phyloP scores from a whole-genome alignment of 1,140 invertebrate species.

The Drosophila pruinosa region DNA sequence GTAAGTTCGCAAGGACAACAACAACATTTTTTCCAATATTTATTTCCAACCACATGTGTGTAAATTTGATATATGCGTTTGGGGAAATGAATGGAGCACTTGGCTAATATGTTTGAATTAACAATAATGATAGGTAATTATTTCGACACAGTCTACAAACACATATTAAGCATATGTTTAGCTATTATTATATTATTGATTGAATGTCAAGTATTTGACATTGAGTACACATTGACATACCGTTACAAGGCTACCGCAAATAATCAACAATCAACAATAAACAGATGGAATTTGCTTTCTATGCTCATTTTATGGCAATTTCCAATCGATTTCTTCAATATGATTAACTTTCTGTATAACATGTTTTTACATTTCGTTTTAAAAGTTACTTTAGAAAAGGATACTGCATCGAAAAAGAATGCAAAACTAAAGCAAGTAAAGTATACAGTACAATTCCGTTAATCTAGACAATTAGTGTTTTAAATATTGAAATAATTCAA shows the following conservation, averaged over 20 bases:
- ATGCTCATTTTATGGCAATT: too few relatives aligned
- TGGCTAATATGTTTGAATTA: constrained; percentile 52
- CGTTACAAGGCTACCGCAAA: constrained; percentile 21
- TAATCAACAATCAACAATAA: constrained; percentile 1
- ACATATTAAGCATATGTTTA: neutral
- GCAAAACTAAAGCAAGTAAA: too few relatives aligned
- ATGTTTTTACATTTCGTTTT: too few relatives aligned
- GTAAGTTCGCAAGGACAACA: constrained; percentile 62
- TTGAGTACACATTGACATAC: constrained; percentile 27
- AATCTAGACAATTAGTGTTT: too few relatives aligned
- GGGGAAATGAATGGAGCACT: constrained; percentile 43
- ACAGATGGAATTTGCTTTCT: neutral
- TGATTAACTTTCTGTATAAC: too few relatives aligned
- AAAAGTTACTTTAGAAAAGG: too few relatives aligned
- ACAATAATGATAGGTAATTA: constrained; percentile 74
- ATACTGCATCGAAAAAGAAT: too few relatives aligned
- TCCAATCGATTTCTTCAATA: too few relatives aligned
- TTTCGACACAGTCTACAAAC: constrained; percentile 31
- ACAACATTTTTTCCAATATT: constrained; percentile 13
- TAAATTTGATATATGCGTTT: neutral
- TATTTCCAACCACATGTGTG: constrained; percentile 14
- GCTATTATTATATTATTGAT: constrained; percentile 32
- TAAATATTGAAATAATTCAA: too few relatives aligned
- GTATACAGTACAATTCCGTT: too few relatives aligned
- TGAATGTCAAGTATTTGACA: constrained; percentile 56